These are phyloP conservation scores for Mustela lutreola DNA, from an alignment of 2,113 vertebrate species.

Conservation along the genomic window DNA sequence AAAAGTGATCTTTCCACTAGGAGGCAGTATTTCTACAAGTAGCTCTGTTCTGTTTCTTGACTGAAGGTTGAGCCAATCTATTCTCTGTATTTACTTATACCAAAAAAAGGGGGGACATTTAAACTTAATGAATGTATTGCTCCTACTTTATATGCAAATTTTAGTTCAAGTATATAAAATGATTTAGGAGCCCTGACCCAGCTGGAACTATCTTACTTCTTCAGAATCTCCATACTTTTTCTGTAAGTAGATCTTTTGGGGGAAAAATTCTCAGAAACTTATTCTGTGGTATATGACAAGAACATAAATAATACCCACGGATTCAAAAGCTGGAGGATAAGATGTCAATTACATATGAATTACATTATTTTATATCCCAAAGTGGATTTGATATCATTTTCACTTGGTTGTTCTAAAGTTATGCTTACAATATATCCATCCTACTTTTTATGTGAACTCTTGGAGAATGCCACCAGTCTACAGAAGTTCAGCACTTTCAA, in stretches of 20 bases:
- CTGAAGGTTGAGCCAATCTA: not conserved
- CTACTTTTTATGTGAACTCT: not conserved
- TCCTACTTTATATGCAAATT: not conserved
- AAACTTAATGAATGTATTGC: not conserved
- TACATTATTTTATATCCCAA: conserved; percentile 11
- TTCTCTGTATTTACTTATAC: not conserved
- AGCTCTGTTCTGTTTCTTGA: not conserved
- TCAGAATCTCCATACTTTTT: conserved; percentile 29
- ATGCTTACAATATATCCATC: not conserved
- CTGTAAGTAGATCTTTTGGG: not conserved
- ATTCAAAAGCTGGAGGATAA: conserved; percentile 6
- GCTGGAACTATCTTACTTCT: not conserved
- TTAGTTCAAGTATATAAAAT: conserved; percentile 26
- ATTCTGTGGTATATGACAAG: not conserved
- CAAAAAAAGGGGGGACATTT: not conserved
- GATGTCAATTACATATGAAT: not conserved
- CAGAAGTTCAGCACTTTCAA: not conserved
- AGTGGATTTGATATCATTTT: conserved; percentile 37
- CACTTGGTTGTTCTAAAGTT: not conserved
- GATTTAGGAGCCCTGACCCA: not conserved
- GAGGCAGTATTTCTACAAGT: not conserved
- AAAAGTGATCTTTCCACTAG: not conserved
- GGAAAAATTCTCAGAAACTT: not conserved
- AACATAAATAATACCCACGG: not conserved
- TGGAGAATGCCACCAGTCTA: not conserved